These are phyloP conservation scores for Lysiphlebus fabarum DNA, from an alignment of 1,140 invertebrate genomes.

Conservation along the genomic window DNA sequence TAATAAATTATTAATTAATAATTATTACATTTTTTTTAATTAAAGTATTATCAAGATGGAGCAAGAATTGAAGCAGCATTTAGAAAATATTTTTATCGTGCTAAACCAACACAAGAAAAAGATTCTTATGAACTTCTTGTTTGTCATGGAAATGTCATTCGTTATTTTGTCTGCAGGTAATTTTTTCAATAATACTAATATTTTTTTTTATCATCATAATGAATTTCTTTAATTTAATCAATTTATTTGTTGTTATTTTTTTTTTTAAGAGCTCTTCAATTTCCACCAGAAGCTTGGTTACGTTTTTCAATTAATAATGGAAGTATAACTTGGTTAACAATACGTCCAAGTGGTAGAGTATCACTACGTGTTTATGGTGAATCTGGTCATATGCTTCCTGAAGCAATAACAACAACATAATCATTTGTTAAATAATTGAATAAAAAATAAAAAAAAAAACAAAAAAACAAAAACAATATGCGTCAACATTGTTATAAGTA, in stretches of 20 bases:
- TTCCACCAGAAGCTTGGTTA: slow-evolving; percentile 95
- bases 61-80: slow-evolving; percentile 96
- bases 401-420: slow-evolving; percentile 60
- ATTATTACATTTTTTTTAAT: slow-evolving; percentile 24
- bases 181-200: slow-evolving; percentile 24
- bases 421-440: too few relatives aligned
- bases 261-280: slow-evolving; percentile 84
- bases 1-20: slow-evolving; percentile 13
- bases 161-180: slow-evolving; percentile 95
- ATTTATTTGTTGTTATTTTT: not conserved
- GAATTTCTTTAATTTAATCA: too few relatives aligned
- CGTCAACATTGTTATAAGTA: too few relatives aligned
- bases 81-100: slow-evolving; percentile 89
- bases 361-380: slow-evolving; percentile 78
- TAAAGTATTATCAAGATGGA: slow-evolving; percentile 92
- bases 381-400: slow-evolving; percentile 80
- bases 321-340: slow-evolving; percentile 88
- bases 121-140: slow-evolving; percentile 92
- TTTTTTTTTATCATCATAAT: not conserved
- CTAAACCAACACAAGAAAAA: slow-evolving; percentile 71
- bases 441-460: too few relatives aligned
- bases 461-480: too few relatives aligned
- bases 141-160: slow-evolving; percentile 97
- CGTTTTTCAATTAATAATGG: slow-evolving; percentile 86
- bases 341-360: slow-evolving; percentile 84